Evolutionary conservation across 2,113 vertebrate genomes (phyloP), one percentile per base, ranked within the genome.

Genomic region (Antechinus stuartii): DNA sequence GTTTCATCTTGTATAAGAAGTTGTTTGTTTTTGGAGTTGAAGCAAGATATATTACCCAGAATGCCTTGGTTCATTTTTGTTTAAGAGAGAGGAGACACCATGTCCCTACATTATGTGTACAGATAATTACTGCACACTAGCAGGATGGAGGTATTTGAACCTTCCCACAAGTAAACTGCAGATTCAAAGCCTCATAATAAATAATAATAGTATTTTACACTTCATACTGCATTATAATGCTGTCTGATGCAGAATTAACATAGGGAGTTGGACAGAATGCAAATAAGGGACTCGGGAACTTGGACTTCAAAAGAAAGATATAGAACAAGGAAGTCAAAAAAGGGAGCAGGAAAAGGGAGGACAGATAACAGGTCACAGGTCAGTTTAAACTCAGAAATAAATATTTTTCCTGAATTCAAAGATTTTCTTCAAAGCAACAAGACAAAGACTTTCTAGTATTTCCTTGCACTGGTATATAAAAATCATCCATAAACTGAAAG

Each of bases 81-180:
- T 94, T 49, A 50, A 93, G 23, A 96, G 50, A 95, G 30, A 90
- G 25, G 61, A 94, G n/a, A 50, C 3, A 76, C 68, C 35, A 22
- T 89, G 54, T 14, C 56, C 91, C 91, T 91, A 90, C 30, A 89
- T 95, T 92, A 91, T 23, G 26, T 94, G 10, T 89, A 54, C 12
- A 92, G 54, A 93, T 94, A 76, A 95, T 92, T 92, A 93, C 22
- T 96, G 96, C 97, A 98, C 94, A 98, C 96, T 94, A 95, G 94
- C 95, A 97, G 61, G 93, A 93, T 46, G 8, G 25, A 92, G n/a
- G 97, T 95, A 97, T 97, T 97, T 98, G 98, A 97, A 98, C 98
- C 96, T 92, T 92, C 95, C 97, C 95, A 96, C 22, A 3, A 97
- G 97, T 97, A 94, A 96, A 93, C 50, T 97, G 91, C 94, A 94